A percentile compares a stretch with the other conserved stretches of the same genome.
These are phyloP conservation scores for Carapus acus DNA, from an alignment of 2,797 vertebrate genomes.

Conservation along the genomic window DNA sequence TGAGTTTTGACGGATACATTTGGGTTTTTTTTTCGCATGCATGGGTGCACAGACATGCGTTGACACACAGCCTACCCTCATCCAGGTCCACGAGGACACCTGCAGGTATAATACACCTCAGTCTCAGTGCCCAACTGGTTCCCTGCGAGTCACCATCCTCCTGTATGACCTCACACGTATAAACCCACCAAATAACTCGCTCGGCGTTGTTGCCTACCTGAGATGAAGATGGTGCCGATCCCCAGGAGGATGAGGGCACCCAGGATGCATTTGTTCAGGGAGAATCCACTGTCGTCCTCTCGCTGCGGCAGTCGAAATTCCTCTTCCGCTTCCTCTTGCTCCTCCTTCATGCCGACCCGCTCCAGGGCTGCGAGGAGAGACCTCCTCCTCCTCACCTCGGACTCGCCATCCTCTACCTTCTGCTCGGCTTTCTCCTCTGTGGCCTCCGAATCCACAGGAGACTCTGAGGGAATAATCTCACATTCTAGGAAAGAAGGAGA, in stretches of 20 bases:
- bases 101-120: constrained; percentile 71
- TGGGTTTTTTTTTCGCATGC: constrained; percentile 19
- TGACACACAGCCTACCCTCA: constrained; percentile 65
- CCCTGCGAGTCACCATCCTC: constrained; percentile 3
- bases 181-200: neutral
- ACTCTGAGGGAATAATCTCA: constrained; percentile 23
- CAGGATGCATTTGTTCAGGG: constrained; percentile 79
- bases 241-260: constrained; percentile 72
- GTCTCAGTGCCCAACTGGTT: constrained; percentile 50
- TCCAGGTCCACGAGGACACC: constrained; percentile 76
- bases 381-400: constrained; percentile 60
- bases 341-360: constrained; percentile 51
- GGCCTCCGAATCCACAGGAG: constrained; percentile 37
- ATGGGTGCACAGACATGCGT: constrained; percentile 20
- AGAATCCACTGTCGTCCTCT: constrained; percentile 62
- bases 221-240: constrained; percentile 75
- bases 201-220: constrained; percentile 55
- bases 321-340: constrained; percentile 63
- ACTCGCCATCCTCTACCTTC: constrained; percentile 37
- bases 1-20: constrained; percentile 14
- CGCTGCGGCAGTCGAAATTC: constrained; percentile 63
- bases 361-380: constrained; percentile 67
- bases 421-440: constrained; percentile 36
- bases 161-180: neutral
- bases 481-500: no score